Evolutionary conservation across 2,888 invertebrate genomes (phyloP).

Genomic region (Oasisia sp.): DNA sequence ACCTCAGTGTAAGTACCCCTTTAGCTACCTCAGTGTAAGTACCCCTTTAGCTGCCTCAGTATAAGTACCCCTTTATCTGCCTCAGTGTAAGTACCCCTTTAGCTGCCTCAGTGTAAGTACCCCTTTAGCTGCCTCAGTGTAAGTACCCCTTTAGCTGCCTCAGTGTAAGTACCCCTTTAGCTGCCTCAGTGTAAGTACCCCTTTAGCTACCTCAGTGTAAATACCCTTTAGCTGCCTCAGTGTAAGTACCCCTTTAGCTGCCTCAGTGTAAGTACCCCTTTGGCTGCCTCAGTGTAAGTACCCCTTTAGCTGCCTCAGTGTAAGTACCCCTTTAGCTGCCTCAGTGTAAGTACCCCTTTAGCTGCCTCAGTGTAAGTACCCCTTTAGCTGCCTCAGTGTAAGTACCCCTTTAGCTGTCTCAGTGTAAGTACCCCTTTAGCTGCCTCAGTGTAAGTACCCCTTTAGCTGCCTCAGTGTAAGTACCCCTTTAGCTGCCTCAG

Average conservation of each 20-base stretch:
- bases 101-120: slow-evolving; percentile 75
- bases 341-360: slow-evolving; percentile 74
- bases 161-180: slow-evolving; percentile 71
- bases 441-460: slow-evolving; percentile 75
- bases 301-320: slow-evolving; percentile 72
- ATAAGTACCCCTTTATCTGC: slow-evolving; percentile 67
- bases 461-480: slow-evolving; percentile 74
- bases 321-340: slow-evolving; percentile 64
- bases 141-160: slow-evolving; percentile 65
- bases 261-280: slow-evolving; percentile 75
- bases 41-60: slow-evolving; percentile 70
- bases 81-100: slow-evolving; percentile 74
- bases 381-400: slow-evolving; percentile 74
- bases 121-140: slow-evolving; percentile 74
- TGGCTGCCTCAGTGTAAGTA: slow-evolving; percentile 75
- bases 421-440: slow-evolving; percentile 71
- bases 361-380: slow-evolving; percentile 75
- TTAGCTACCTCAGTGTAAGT: slow-evolving; percentile 75
- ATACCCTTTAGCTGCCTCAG: too few relatives aligned
- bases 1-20: slow-evolving; percentile 75
- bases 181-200: slow-evolving; percentile 75
- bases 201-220: too few relatives aligned
- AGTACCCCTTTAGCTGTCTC: slow-evolving; percentile 66
- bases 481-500: slow-evolving; percentile 69
- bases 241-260: slow-evolving; percentile 68